A percentile compares a stretch with the other conserved stretches of the same genome.
These are phyloP conservation scores for Nothoprocta perdicaria DNA, from an alignment of 2,113 vertebrate genomes.

Conservation along the genomic window DNA sequence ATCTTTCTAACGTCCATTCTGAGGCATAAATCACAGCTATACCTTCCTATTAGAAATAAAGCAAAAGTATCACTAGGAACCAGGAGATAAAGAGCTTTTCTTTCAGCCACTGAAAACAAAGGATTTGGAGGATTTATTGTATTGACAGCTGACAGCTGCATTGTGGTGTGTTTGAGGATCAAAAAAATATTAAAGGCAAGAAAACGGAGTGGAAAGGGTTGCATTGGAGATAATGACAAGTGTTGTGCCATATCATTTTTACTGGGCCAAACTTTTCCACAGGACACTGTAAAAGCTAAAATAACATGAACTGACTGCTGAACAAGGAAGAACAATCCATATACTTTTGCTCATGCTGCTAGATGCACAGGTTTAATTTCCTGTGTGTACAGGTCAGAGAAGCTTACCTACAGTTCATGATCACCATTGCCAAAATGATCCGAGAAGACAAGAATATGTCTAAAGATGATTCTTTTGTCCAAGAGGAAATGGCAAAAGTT, in stretches of 20 bases:
- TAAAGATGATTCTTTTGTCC: constrained; percentile 80
- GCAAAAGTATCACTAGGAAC: background rate
- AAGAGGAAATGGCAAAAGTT: constrained; percentile 89
- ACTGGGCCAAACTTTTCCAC: background rate
- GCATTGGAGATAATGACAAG: background rate
- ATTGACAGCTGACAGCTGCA: background rate
- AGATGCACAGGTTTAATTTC: fast-evolving
- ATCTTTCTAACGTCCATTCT: background rate
- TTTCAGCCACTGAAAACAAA: background rate
- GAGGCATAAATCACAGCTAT: background rate
- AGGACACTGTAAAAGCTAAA: background rate
- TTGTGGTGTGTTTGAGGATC: background rate
- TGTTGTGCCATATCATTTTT: background rate
- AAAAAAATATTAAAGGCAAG: background rate
- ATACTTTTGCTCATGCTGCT: background rate
- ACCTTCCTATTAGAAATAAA: background rate
- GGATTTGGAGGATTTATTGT: background rate
- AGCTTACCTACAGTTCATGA: constrained; percentile 94
- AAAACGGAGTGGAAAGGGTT: background rate
- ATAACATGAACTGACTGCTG: background rate
- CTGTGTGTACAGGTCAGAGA: constrained; percentile 83
- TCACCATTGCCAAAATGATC: constrained; percentile 87
- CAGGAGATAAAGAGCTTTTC: background rate
- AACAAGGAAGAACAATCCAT: background rate
- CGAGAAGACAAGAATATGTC: constrained; percentile 87